phyloP scores from a whole-genome alignment of 2,113 vertebrate species.

The Daubentonia madagascariensis region DNA sequence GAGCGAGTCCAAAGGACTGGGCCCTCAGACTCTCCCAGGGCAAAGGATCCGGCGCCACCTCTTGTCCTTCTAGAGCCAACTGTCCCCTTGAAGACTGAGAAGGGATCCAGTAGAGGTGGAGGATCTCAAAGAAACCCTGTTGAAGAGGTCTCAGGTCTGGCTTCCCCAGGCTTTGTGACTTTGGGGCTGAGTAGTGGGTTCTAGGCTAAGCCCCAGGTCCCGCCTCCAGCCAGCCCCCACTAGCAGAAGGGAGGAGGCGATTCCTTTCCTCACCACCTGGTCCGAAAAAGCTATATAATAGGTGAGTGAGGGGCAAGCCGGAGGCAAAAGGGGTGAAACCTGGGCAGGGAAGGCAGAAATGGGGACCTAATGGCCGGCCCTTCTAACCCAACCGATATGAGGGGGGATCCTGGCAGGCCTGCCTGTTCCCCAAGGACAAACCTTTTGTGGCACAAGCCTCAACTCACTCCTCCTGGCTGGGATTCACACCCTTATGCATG shows the following conservation, averaged over 20 bases:
- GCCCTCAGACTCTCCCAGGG: neutral
- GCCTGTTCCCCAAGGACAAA: constrained; percentile 51
- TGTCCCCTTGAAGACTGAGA: neutral
- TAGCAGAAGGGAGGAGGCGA: neutral
- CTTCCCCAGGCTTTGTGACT: neutral
- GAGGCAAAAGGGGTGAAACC: neutral
- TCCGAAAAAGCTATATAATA: neutral
- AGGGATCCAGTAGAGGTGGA: neutral
- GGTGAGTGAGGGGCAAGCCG: neutral
- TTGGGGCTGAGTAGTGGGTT: neutral
- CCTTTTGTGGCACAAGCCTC: constrained; percentile 47
- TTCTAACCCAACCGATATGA: neutral
- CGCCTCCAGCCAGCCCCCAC: neutral
- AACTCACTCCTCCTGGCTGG: constrained; percentile 35
- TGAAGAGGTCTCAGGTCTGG: neutral
- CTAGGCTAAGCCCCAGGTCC: neutral
- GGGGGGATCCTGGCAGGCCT: constrained; percentile 22
- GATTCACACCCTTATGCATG: neutral
- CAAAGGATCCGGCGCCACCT: constrained; percentile 29
- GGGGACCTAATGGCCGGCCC: neutral
- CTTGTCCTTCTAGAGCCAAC: neutral
- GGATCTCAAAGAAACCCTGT: constrained; percentile 49
- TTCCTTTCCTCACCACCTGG: neutral
- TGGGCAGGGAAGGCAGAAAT: neutral
- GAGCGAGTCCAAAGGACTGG: neutral